Evolutionary conservation across 2,113 vertebrate species (phyloP).

Genomic region (Ophthalmolycus amberensis): DNA sequence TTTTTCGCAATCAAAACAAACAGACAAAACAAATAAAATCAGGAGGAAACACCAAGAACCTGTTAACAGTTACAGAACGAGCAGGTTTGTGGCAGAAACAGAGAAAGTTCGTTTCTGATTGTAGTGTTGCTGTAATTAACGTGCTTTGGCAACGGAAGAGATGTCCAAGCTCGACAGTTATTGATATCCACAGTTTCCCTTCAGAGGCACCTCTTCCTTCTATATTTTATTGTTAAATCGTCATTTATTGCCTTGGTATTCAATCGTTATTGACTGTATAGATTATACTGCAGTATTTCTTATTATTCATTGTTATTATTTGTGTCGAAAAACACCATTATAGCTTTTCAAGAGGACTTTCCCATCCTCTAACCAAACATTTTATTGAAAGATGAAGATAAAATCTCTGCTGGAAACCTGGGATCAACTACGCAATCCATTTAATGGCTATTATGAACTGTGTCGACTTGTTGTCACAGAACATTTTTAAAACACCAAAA

Average conservation of each 20-base stretch:
- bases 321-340: background rate
- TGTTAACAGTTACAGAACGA: conserved; percentile 1
- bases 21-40: no score
- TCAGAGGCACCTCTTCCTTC: conserved; percentile 3
- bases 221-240: conserved; percentile 43
- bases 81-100: conserved; percentile 3
- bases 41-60: conserved; percentile 1
- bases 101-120: background rate
- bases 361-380: background rate
- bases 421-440: background rate
- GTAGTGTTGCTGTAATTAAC: conserved; percentile 20
- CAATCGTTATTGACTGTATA: conserved; percentile 12
- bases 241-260: conserved; percentile 61
- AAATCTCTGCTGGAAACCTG: background rate
- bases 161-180: conserved; percentile 1
- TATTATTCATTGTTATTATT: background rate
- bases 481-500: conserved; percentile 6
- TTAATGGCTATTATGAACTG: background rate
- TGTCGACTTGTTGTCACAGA: background rate
- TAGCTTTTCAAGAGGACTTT: conserved; percentile 2
- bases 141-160: conserved; percentile 57
- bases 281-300: background rate
- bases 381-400: background rate
- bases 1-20: no score
- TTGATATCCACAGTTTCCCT: background rate